phyloP scores from a whole-genome alignment of 2,888 invertebrate genomes.

The Eupeodes luniger region DNA sequence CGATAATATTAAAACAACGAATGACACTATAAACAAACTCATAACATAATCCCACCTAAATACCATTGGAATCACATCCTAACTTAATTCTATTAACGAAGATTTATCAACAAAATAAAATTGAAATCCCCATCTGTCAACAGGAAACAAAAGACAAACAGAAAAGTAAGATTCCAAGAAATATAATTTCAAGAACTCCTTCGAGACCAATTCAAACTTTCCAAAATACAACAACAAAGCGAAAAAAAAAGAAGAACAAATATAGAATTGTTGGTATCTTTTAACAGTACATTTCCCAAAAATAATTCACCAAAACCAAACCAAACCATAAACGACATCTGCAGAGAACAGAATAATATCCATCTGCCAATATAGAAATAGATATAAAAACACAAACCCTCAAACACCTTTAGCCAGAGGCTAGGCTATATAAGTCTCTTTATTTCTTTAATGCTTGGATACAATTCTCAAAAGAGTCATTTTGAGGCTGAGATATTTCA shows the following conservation, averaged over 20 bases:
- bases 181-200: conserved; percentile 41
- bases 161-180: background rate
- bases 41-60: conserved; percentile 14
- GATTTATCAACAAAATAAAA: conserved; percentile 48
- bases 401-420: background rate
- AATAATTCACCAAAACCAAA: conserved; percentile 48
- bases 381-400: background rate
- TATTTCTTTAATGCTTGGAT: conserved; percentile 22
- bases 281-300: background rate
- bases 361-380: background rate
- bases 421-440: conserved; percentile 32
- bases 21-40: conserved; percentile 5
- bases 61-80: conserved; percentile 35
- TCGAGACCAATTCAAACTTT: conserved; percentile 11
- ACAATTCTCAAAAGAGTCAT: conserved; percentile 64
- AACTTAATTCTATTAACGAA: conserved; percentile 40
- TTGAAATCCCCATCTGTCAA: conserved; percentile 30
- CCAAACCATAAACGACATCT: conserved; percentile 54
- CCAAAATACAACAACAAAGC: background rate
- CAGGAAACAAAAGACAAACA: background rate
- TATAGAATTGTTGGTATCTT: conserved; percentile 1
- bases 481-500: conserved; percentile 54
- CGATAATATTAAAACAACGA: background rate
- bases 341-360: conserved; percentile 30
- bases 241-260: conserved; percentile 20